phyloP scores from a whole-genome alignment of 2,113 vertebrate species.

The Sterrhoptilus dennistouni region DNA sequence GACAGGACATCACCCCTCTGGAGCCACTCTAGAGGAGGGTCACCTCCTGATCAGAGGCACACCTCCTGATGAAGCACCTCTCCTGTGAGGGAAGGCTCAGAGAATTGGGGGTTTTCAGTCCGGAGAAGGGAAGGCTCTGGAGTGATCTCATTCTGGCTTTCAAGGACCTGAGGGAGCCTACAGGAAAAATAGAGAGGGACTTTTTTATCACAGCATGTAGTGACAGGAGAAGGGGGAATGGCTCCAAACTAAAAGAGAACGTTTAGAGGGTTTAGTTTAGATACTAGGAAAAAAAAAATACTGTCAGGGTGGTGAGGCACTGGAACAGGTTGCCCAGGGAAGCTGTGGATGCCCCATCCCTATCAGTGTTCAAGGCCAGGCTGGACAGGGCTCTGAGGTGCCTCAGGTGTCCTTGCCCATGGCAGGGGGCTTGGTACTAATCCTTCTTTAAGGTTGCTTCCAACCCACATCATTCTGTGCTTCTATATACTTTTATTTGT shows the following conservation, averaged over 20 bases:
- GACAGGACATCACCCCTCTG: rapidly evolving
- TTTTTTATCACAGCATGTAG: background rate
- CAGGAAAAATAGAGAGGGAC: background rate
- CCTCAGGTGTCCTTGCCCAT: background rate
- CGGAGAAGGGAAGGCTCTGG: background rate
- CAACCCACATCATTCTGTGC: background rate
- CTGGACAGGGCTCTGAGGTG: background rate
- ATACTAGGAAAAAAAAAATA: background rate
- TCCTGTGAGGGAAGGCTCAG: background rate
- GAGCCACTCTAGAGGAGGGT: background rate
- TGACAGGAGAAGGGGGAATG: background rate
- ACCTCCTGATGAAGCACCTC: background rate
- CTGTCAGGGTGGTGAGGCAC: background rate
- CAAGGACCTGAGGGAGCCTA: background rate
- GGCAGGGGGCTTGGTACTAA: background rate
- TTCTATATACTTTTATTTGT: background rate
- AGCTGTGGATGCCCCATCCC: background rate
- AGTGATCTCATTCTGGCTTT: background rate
- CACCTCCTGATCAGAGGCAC: too few species aligned
- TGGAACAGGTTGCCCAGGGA: background rate
- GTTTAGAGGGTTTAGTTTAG: background rate
- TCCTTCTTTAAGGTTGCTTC: background rate
- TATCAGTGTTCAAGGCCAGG: background rate
- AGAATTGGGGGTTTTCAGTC: background rate
- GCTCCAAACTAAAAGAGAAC: background rate